Evolutionary conservation across 1,140 invertebrate species (phyloP).

Genomic region (Bombus waltoni): DNA sequence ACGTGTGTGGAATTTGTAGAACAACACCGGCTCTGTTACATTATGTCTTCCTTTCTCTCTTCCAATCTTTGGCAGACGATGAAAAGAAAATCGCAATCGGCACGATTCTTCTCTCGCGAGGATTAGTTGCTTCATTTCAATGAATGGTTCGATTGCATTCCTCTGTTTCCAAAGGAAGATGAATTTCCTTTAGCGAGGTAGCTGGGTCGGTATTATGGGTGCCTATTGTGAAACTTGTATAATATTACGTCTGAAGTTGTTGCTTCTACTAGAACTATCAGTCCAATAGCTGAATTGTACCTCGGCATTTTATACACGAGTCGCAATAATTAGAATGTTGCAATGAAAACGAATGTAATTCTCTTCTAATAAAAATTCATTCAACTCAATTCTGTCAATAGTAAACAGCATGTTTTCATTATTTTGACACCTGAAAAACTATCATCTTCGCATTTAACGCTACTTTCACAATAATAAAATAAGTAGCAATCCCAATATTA

Average conservation of each 20-base stretch:
- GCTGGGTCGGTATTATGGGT: neutral
- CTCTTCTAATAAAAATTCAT: too few species aligned
- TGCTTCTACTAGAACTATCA: neutral
- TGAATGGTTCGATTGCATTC: neutral
- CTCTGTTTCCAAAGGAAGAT: neutral
- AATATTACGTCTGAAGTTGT: neutral
- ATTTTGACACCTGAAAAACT: too few species aligned
- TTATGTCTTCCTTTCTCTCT: slow-evolving; percentile 62
- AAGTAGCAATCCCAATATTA: too few species aligned
- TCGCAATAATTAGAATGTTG: too few species aligned
- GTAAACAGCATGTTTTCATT: too few species aligned
- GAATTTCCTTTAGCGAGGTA: neutral
- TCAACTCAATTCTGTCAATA: too few species aligned
- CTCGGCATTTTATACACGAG: too few species aligned
- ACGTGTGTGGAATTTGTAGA: slow-evolving; percentile 58
- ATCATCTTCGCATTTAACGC: too few species aligned
- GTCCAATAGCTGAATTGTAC: neutral
- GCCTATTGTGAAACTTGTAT: neutral
- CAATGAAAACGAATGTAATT: too few species aligned
- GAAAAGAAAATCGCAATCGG: neutral
- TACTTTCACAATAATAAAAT: too few species aligned
- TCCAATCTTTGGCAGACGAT: slow-evolving; percentile 54
- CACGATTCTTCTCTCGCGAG: neutral
- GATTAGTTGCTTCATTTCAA: neutral
- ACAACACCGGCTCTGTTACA: slow-evolving; percentile 33